Base-by-base conservation (phyloP, 2,113 vertebrate genomes). In the Lathamus discolor region DNA sequence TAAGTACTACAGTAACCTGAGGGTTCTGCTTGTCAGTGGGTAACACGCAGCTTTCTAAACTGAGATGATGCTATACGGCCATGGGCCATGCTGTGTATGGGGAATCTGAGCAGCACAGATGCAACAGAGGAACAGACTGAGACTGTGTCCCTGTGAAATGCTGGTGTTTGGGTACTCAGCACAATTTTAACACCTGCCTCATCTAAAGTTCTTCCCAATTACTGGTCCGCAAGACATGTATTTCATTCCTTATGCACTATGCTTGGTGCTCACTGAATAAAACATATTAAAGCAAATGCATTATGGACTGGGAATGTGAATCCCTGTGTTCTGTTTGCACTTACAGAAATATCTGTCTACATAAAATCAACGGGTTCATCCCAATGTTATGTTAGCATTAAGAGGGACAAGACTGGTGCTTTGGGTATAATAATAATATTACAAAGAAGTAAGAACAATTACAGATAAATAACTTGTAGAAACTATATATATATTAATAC, bases 121-220 rank as follows among this genome's bases (percentile, higher is more conserved):
- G 46, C 31, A 15, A 4, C 1, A 37, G 23, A 46, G 46, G 48
- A 82, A 25, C 4, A 18, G 37, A 18, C 29, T 23, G 37, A 35
- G 59, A n/a, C 1, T 0, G 2, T 2, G 9, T 25, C 55, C 79
- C 48, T 1, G 3, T 62, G n/a, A 70, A 72, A 67, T 46, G 14
- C 51, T n/a, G 77, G 31, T 2, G 1, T 69, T 78, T 1, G 9
- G 62, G 20, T 66, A 51, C 73, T 37, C 63, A n/a, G 29, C 31
- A 11, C n/a, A n/a, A 11, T 31, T 74, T 48, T 19, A 25, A 27
- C 44, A 86, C 48, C 64, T 83, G 79, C 83, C 33, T 88, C 63
- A 63, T 61, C 41, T 10, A 22, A n/a, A n/a, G 27, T n/a, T 77
- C 59, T 76, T 31, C 31, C 79, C 6, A 2, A 2, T 4, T 51